Base-by-base conservation (phyloP, 2,888 invertebrate species). In the Cephus runcator region DNA sequence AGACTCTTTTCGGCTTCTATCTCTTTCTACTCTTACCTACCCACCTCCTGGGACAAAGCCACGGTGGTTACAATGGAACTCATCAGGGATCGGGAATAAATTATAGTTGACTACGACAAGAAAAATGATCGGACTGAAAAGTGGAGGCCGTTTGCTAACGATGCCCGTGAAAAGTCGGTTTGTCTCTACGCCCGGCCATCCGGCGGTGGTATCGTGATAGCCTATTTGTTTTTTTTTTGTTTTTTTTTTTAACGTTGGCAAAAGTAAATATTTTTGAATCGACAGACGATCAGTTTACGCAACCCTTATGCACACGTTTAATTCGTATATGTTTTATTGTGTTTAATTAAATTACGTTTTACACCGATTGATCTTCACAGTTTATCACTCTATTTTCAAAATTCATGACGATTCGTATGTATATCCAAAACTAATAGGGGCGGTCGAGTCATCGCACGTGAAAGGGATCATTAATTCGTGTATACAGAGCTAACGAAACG, bases 71-170 rank as follows among this genome's bases (percentile, higher is more conserved):
- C 90, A 89, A 90, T 89, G 85, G 87, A 81, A 84, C 88, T 89
- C 89, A 88, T 89, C 87, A 89, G 87, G 85, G 85, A 90, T 90
- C 81, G 87, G 84, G 88, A 89, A 89, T 89, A 88, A 90, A 89
- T 90, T 90, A 89, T 87, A 83, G 81, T 79, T 79, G 82, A 82
- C 79, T 78, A 80, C 83, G 80, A 76, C 80, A 85, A 86, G 85
- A 88, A 89, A 89, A 88, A 90, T 88, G 82, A 86, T 84, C 84
- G 31, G 71, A 12, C 71, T 71, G 71, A 71, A 71, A 71, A 31
- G 31, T 71, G 71, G 71, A 34, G 71, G n/a, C 23, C 71, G 56
- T 56, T 34, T 34, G 71, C 71, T 71, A 71, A 71, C 71, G 71
- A 71, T 15, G 71, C 33, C 31, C 23, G 23, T 31, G 71, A 71